Evolutionary conservation across 2,797 vertebrate species (phyloP).

Genomic region (Alauda arvensis): DNA sequence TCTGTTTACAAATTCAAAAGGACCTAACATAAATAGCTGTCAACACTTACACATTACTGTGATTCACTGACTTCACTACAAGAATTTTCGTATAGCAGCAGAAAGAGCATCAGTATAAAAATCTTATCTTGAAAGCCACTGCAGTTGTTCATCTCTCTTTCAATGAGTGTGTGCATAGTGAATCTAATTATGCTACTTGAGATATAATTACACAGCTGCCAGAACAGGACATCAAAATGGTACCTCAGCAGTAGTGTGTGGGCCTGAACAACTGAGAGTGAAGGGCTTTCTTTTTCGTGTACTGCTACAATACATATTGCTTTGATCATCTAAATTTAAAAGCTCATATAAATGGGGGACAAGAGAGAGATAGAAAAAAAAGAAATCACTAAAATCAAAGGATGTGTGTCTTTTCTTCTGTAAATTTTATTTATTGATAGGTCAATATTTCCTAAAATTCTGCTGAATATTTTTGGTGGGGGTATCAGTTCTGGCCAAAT

Average conservation of each 20-base stretch:
- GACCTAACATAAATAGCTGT: slow-evolving; percentile 57
- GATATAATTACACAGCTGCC: neutral
- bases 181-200: slow-evolving; percentile 33
- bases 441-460: neutral
- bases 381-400: neutral
- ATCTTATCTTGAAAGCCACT: slow-evolving; percentile 34
- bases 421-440: neutral
- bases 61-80: slow-evolving; percentile 30
- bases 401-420: neutral
- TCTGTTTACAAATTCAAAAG: slow-evolving; percentile 65
- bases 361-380: neutral
- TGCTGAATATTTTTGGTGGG: neutral
- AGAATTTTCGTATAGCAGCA: slow-evolving; percentile 23
- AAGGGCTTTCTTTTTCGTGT: neutral
- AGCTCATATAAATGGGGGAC: neutral
- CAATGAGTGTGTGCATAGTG: neutral
- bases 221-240: slow-evolving; percentile 13
- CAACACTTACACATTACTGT: slow-evolving; percentile 54
- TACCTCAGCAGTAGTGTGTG: neutral
- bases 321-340: neutral
- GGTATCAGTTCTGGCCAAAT: neutral
- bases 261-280: neutral
- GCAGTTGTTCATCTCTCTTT: slow-evolving; percentile 37
- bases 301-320: neutral
- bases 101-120: slow-evolving; percentile 34